Evolutionary conservation across 2,888 invertebrate genomes (phyloP).

Genomic region (Piscicola geometra): DNA sequence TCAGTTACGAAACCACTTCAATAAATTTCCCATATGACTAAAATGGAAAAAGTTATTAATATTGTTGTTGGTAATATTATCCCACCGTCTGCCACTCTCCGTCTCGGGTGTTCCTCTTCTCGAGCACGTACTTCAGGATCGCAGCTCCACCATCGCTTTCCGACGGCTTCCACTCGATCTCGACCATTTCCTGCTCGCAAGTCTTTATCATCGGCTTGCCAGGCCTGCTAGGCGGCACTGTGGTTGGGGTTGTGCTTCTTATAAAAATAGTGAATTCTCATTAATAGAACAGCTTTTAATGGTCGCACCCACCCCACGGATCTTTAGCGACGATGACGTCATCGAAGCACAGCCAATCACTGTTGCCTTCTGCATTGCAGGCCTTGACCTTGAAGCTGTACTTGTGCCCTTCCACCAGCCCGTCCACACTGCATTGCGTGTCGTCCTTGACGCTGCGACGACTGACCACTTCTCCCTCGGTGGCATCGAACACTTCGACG

Average conservation of each 20-base stretch:
- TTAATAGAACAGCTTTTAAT: too few relatives aligned
- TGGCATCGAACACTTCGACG: slow-evolving; percentile 31
- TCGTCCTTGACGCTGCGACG: slow-evolving; percentile 21
- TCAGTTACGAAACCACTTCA: too few relatives aligned
- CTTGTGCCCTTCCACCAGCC: slow-evolving; percentile 25
- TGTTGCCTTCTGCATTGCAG: slow-evolving; percentile 34
- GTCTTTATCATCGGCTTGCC: slow-evolving; percentile 84
- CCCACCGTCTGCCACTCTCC: slow-evolving; percentile 37
- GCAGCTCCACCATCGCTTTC: slow-evolving; percentile 81
- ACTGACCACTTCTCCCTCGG: not conserved
- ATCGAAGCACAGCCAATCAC: slow-evolving; percentile 24
- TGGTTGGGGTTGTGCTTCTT: not conserved
- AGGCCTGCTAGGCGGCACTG: slow-evolving; percentile 59
- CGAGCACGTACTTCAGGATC: slow-evolving; percentile 77
- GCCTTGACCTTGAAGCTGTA: slow-evolving; percentile 38
- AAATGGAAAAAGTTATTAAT: too few relatives aligned
- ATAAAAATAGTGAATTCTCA: not conserved
- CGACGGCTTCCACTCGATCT: slow-evolving; percentile 84
- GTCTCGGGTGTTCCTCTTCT: slow-evolving; percentile 54
- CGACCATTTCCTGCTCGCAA: slow-evolving; percentile 88
- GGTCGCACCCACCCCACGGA: slow-evolving; percentile 39
- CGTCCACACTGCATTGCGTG: slow-evolving; percentile 36
- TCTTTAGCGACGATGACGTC: slow-evolving; percentile 34
- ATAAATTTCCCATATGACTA: too few relatives aligned
- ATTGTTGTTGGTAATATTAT: too few relatives aligned